Conservation (phyloP, 2,113 vertebrate species). For the Phalacrocorax aristotelis region DNA sequence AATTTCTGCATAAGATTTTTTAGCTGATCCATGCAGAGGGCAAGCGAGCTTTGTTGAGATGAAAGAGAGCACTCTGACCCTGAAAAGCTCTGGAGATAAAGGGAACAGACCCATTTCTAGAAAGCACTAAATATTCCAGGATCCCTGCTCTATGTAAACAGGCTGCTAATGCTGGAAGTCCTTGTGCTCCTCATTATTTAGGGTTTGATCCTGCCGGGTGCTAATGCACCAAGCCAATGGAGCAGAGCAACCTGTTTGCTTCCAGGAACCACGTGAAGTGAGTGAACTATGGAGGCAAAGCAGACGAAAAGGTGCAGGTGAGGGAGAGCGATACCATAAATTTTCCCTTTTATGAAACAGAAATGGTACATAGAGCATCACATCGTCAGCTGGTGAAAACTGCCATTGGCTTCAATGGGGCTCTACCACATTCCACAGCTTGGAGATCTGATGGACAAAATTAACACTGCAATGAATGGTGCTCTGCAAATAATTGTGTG, state of each 20-base stretch:
- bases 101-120: neutral
- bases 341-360: neutral
- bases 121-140: neutral
- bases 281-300: neutral
- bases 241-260: neutral
- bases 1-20: neutral
- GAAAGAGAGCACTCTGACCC: neutral
- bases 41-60: neutral
- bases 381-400: neutral
- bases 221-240: neutral
- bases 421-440: neutral
- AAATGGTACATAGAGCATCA: neutral
- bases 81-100: neutral
- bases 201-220: neutral
- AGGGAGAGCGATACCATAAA: neutral
- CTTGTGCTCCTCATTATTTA: neutral
- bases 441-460: neutral
- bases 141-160: neutral
- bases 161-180: neutral
- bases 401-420: neutral
- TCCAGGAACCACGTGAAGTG: rapidly evolving
- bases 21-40: neutral
- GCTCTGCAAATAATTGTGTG: neutral
- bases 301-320: neutral
- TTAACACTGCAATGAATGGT: neutral